These are phyloP conservation scores for Agrochola litura DNA, from an alignment of 2,888 invertebrate species.

Conservation along the genomic window DNA sequence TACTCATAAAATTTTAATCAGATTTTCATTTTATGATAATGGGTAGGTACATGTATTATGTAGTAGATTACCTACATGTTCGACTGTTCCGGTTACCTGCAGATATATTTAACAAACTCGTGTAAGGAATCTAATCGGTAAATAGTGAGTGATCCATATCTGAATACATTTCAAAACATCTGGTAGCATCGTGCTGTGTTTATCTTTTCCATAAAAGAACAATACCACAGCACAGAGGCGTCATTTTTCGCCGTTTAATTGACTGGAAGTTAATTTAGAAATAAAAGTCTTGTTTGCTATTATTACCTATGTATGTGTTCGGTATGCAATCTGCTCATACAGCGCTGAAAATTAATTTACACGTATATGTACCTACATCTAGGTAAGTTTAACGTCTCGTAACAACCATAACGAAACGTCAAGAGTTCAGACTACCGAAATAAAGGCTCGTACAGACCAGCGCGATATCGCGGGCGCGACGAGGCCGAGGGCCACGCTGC, in stretches of 20 bases:
- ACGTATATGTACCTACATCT: not conserved
- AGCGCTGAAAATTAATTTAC: conserved; percentile 44
- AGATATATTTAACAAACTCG: conserved; percentile 17
- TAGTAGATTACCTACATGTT: conserved; percentile 2
- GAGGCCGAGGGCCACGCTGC: too few relatives aligned
- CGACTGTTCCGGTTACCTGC: conserved; percentile 3
- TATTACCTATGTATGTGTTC: conserved; percentile 49
- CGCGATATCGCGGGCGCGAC: too few relatives aligned
- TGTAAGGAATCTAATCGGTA: conserved; percentile 11
- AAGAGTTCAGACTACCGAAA: conserved; percentile 20
- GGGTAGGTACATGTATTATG: not conserved
- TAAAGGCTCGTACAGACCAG: not conserved
- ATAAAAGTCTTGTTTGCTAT: conserved; percentile 69
- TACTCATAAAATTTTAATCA: conserved; percentile 5
- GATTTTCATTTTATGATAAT: conserved; percentile 26
- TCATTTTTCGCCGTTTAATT: conserved; percentile 75
- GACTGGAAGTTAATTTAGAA: conserved; percentile 71
- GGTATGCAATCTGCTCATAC: conserved; percentile 30
- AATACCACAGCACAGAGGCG: conserved; percentile 73
- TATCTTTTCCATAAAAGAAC: conserved; percentile 78
- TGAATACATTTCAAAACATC: conserved; percentile 71
- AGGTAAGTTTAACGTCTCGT: conserved; percentile 11
- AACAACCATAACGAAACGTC: conserved; percentile 29
- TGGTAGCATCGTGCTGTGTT: conserved; percentile 73
- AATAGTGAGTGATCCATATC: conserved; percentile 36